Base-by-base conservation (phyloP, 2,797 vertebrate species). In the Rallus crepitans region DNA sequence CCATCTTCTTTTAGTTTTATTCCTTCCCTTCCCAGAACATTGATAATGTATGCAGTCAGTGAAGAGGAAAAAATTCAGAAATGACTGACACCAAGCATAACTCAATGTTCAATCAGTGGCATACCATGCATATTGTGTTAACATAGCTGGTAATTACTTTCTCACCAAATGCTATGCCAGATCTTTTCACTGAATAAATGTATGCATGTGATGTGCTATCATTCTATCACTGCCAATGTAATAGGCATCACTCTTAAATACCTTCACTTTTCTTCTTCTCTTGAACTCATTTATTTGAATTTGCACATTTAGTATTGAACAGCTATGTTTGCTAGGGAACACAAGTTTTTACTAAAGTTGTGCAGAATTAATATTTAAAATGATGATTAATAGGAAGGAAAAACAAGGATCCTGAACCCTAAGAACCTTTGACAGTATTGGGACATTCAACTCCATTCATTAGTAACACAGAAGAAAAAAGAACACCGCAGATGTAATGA, bases 71-170 rank as follows among this genome's bases (percentile, higher is more conserved):
- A 89, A 89, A 56, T 66, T 33, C 72, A 86, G 42, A 83, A 93
- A 78, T 94, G 81, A 96, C 75, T 96, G 96, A 89, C 92, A 94
- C 75, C 72, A 96, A 95, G 87, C 85, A 94, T 90, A 97, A 93
- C 69, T 97, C 89, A 50, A 0, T 90, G 59, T 96, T 96, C 85
- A 96, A 35, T 91, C 82, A 89, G 31, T 94, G 68, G 35, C 59
- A 88, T 88, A 53, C 50, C 60, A 93, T 63, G 31, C 89, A 83
- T 89, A 86, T 89, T 95, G 87, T 93, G 93, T 75, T 97, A 95
- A 96, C 85, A 82, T 56, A 82, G 82, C 72, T 63, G 73, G 66
- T 90, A 96, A 96, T 97, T 97, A 86, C 70, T 88, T 89, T 95
- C 87, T 91, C 89, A 91, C 89, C 91, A 96, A 96, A 96, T 93